Conservation (phyloP, 1,140 invertebrate species). For the Diuraphis noxia region DNA sequence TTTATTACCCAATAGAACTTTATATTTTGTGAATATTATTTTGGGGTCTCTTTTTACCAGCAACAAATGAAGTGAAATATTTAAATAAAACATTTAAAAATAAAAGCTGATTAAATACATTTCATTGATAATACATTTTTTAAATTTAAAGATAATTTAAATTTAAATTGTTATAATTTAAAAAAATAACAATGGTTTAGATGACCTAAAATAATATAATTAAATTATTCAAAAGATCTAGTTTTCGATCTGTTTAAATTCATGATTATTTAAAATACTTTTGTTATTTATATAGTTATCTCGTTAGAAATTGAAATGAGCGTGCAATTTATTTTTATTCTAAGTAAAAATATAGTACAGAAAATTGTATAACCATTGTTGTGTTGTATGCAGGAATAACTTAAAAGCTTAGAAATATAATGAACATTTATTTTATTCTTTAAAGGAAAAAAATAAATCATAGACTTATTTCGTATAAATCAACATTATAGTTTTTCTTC, state of each 20-base stretch:
- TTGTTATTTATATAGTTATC: neutral
- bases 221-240: neutral
- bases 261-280: neutral
- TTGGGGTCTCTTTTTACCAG: neutral
- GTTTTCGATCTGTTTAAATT: neutral
- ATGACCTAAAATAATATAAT: neutral
- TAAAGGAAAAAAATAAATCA: neutral
- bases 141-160: neutral
- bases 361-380: neutral
- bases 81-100: neutral
- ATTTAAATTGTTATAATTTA: neutral
- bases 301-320: neutral
- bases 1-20: neutral
- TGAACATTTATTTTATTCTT: constrained; percentile 3
- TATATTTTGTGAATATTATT: neutral
- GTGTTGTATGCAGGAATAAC: neutral
- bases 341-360: neutral
- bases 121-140: too few relatives aligned
- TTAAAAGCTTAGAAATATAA: neutral
- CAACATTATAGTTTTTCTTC: neutral
- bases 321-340: neutral
- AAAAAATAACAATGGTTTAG: neutral
- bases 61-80: neutral
- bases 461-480: neutral
- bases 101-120: neutral